Evolutionary conservation across 2,113 vertebrate genomes (phyloP), one percentile per base, ranked within the genome.

Genomic region (Ctenomys sociabilis): DNA sequence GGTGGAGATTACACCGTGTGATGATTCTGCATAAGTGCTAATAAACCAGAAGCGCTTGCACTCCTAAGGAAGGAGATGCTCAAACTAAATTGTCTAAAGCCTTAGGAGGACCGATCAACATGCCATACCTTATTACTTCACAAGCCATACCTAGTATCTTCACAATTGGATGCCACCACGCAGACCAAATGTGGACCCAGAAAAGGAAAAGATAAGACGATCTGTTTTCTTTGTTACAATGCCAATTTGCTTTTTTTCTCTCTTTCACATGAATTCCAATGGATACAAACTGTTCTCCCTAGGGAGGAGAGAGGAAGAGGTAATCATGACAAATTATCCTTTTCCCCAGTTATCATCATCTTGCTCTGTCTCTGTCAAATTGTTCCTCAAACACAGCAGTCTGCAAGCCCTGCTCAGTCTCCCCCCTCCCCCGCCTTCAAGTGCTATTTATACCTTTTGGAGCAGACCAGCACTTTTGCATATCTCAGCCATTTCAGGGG

Each of bases 311-410:
- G 96, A 88, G 96, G 90, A 90, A 92, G 97, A 98, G 97, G 97
- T 98, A 99, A 98, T 98, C 98, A 98, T 78, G 49, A 98, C 98
- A 98, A 98, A 98, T 99, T 98, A 98, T 98, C 98, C 98, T 98
- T 98, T 97, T 97, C 98, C 97, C 97, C 98, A 97, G 98, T 98
- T 98, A 98, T 98, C 98, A 99, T 98, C 98, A 98, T 98, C 98
- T 98, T 98, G 95, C 97, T 98, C 98, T 96, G 95, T 98, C 98
- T 98, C 98, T 98, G 97, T 98, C 98, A 98, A 98, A 98, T 98
- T 98, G 98, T 98, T 98, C 98, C 96, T 98, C 98, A 97, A 98
- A 98, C 97, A 98, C 97, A 98, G 98, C 98, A 98, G 98, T 97
- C 97, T 98, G 96, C 85, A 95, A 98, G 97, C 84, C 88, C 57